A percentile compares a stretch with the other conserved stretches of the same genome.
Evolutionary conservation across 1,140 invertebrate genomes (phyloP).

Genomic region (Sitophilus oryzae): DNA sequence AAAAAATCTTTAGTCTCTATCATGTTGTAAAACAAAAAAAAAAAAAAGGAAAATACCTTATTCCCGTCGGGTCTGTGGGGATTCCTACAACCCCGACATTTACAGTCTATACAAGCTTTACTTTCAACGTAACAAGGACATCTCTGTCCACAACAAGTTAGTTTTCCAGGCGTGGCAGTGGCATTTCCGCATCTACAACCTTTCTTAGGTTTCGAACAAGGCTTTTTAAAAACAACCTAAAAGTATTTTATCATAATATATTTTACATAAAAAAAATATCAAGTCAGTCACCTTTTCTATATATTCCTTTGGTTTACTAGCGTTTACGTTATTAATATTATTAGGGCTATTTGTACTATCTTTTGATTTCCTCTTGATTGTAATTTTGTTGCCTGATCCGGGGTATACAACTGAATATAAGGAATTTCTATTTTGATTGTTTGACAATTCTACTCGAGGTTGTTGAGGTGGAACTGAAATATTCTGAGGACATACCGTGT

Average conservation of each 20-base stretch:
- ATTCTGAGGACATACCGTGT: constrained; percentile 57
- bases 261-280: neutral
- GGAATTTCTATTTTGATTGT: constrained; percentile 61
- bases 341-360: constrained; percentile 37
- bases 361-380: constrained; percentile 70
- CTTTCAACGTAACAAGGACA: constrained; percentile 89
- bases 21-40: neutral
- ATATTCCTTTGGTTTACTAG: constrained; percentile 16
- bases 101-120: constrained; percentile 80
- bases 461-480: constrained; percentile 7
- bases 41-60: constrained; percentile 52
- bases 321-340: constrained; percentile 18
- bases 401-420: constrained; percentile 75
- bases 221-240: constrained; percentile 40
- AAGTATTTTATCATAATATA: constrained; percentile 21
- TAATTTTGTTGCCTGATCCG: constrained; percentile 73
- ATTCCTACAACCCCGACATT: constrained; percentile 86
- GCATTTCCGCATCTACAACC: constrained; percentile 89
- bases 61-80: constrained; percentile 73
- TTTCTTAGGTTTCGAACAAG: constrained; percentile 46
- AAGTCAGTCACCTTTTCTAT: constrained; percentile 29
- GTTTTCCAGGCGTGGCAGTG: constrained; percentile 76
- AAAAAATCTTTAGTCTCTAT: neutral
- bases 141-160: constrained; percentile 87
- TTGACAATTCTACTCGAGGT: constrained; percentile 32